Percentiles rank a stretch among this genome's conserved stretches.
phyloP scores from a whole-genome alignment of 1,140 invertebrate genomes.

The Drosophila trapezifrons region DNA sequence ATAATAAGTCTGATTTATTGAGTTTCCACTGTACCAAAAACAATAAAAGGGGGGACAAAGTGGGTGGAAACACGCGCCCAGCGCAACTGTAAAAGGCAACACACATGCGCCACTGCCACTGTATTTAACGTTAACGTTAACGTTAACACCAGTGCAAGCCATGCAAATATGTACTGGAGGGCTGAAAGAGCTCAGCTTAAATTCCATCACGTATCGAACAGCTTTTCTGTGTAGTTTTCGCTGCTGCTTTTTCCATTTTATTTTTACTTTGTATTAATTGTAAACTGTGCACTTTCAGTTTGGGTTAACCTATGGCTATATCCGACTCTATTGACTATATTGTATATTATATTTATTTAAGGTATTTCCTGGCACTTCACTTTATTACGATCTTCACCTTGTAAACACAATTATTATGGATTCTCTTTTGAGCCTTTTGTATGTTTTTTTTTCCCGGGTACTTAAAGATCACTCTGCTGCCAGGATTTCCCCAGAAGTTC shows the following conservation, averaged over 20 bases:
- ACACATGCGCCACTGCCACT: slow-evolving; percentile 14
- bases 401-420: slow-evolving; percentile 27
- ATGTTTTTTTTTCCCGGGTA: slow-evolving; percentile 13
- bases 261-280: slow-evolving; percentile 35
- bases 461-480: slow-evolving; percentile 52
- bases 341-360: not conserved
- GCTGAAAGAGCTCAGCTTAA: slow-evolving; percentile 57
- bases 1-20: not conserved
- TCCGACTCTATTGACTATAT: not conserved
- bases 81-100: slow-evolving; percentile 29
- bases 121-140: slow-evolving; percentile 34
- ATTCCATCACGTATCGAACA: slow-evolving; percentile 71
- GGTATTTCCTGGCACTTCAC: slow-evolving; percentile 15
- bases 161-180: slow-evolving; percentile 72
- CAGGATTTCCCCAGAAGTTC: slow-evolving; percentile 62
- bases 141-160: slow-evolving; percentile 62
- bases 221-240: slow-evolving; percentile 43
- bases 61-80: slow-evolving; percentile 25
- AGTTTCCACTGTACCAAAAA: slow-evolving; percentile 10
- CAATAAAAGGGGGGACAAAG: not conserved
- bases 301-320: slow-evolving; percentile 7
- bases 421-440: slow-evolving; percentile 30
- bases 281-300: slow-evolving; percentile 58
- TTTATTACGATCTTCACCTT: slow-evolving; percentile 36
- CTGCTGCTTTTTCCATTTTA: slow-evolving; percentile 48